Conservation (phyloP, 2,888 invertebrate species). For the Acanthoscelides obtectus region DNA sequence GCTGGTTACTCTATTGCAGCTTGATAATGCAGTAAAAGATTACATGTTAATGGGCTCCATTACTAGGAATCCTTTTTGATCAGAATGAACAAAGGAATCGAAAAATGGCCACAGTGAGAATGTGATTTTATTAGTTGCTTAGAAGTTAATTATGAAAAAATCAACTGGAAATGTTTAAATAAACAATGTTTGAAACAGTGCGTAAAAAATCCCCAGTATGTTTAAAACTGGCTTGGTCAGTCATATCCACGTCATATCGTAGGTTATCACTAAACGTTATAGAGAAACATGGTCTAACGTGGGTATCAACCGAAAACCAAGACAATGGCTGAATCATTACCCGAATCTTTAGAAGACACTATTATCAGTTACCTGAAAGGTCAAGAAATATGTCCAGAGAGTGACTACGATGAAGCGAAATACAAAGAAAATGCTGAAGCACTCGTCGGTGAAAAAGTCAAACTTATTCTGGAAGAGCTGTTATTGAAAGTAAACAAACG, state of each 20-base stretch:
- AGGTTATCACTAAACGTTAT: neutral
- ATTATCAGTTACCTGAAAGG: constrained; percentile 25
- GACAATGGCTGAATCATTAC: neutral
- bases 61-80: too few relatives aligned
- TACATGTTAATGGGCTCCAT: too few relatives aligned
- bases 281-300: neutral
- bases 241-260: too few relatives aligned
- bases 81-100: too few relatives aligned
- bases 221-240: neutral
- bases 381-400: constrained; percentile 21
- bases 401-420: constrained; percentile 5
- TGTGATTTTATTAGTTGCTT: too few relatives aligned
- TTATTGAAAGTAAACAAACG: constrained; percentile 32
- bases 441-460: constrained; percentile 7
- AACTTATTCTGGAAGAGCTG: constrained; percentile 30
- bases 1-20: too few relatives aligned
- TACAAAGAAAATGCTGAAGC: neutral
- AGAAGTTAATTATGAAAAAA: too few relatives aligned
- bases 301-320: neutral
- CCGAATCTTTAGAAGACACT: constrained; percentile 18
- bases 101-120: too few relatives aligned
- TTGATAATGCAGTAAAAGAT: too few relatives aligned
- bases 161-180: too few relatives aligned
- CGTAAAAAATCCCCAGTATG: too few relatives aligned
- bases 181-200: too few relatives aligned